phyloP scores from a whole-genome alignment of 2,797 vertebrate genomes.

The Danio aesculapii region DNA sequence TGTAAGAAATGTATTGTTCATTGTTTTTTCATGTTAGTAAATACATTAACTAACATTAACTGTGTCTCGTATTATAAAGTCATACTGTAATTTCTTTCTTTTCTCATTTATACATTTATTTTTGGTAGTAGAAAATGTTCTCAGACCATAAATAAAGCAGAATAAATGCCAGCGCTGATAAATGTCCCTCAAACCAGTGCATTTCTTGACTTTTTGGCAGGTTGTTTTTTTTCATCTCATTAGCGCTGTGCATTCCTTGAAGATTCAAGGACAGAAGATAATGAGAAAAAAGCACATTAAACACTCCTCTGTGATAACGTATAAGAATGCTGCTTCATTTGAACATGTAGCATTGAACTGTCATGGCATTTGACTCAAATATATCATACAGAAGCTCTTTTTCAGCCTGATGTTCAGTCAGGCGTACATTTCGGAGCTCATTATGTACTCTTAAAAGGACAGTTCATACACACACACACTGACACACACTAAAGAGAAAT shows the following conservation, averaged over 20 bases:
- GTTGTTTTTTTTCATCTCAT: constrained; percentile 22
- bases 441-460: background rate
- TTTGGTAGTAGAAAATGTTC: background rate
- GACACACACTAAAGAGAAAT: too few species aligned
- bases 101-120: too few species aligned
- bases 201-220: background rate
- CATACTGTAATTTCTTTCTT: too few species aligned
- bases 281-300: background rate
- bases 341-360: background rate
- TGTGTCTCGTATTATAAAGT: too few species aligned
- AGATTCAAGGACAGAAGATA: constrained; percentile 38
- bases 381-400: background rate
- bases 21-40: too few species aligned
- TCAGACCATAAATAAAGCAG: background rate
- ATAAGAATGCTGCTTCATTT: constrained; percentile 9
- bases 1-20: too few species aligned
- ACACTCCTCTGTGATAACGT: constrained; percentile 30
- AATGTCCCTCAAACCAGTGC: background rate
- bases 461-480: too few species aligned
- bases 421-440: background rate
- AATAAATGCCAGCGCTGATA: background rate
- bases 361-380: background rate
- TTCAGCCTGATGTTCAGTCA: background rate
- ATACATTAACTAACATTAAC: too few species aligned
- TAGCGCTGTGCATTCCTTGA: constrained; percentile 14